These are phyloP conservation scores for Saiga tatarica DNA, from an alignment of 2,113 vertebrate genomes.

Conservation along the genomic window DNA sequence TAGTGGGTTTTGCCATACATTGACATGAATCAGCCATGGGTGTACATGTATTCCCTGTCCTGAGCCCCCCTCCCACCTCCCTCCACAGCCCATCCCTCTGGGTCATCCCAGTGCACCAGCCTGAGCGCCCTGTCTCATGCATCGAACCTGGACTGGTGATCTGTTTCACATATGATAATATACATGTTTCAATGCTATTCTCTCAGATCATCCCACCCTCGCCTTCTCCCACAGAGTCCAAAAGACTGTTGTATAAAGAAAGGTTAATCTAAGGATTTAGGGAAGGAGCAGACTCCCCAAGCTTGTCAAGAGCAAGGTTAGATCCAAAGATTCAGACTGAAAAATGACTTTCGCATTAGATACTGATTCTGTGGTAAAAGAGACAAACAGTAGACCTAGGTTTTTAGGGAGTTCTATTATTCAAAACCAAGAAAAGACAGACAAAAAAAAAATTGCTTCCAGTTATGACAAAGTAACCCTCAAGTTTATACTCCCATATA, in stretches of 20 bases:
- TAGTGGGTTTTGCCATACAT: background rate
- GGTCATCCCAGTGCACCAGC: background rate
- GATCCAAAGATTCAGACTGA: background rate
- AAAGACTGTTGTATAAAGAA: background rate
- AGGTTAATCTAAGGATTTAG: background rate
- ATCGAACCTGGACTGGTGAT: fast-evolving
- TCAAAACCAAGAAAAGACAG: background rate
- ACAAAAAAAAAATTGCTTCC: background rate
- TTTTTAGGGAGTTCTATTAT: background rate
- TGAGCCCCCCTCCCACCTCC: background rate
- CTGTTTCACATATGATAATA: background rate
- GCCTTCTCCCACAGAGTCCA: background rate
- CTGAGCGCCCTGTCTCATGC: background rate
- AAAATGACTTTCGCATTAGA: background rate
- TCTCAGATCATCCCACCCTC: background rate
- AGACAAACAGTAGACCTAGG: background rate
- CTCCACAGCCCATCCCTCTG: background rate
- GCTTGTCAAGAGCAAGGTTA: background rate
- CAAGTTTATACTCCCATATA: background rate
- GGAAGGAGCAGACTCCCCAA: background rate
- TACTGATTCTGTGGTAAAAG: background rate
- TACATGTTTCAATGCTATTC: background rate
- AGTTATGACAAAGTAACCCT: background rate
- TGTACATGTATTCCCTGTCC: background rate
- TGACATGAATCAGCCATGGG: background rate